These are phyloP conservation scores for Drosophila hydei DNA, from an alignment of 1,140 invertebrate genomes.

Conservation along the genomic window DNA sequence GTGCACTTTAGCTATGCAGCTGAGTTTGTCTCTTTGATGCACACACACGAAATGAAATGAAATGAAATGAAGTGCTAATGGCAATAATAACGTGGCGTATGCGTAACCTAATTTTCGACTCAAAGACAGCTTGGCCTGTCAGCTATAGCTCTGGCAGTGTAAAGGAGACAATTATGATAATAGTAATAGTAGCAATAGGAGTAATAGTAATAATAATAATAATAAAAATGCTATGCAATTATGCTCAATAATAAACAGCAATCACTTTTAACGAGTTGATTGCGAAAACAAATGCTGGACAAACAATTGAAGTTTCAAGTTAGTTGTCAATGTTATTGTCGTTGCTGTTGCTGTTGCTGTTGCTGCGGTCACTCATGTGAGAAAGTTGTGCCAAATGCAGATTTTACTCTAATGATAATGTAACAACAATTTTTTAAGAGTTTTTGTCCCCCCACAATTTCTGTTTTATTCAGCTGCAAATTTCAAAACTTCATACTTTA, in stretches of 20 bases:
- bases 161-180: slow-evolving; percentile 9
- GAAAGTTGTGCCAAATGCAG: slow-evolving; percentile 79
- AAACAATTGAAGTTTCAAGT: slow-evolving; percentile 47
- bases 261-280: slow-evolving; percentile 56
- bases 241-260: slow-evolving; percentile 72
- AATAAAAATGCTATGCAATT: slow-evolving; percentile 40
- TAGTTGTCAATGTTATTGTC: slow-evolving; percentile 46
- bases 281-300: slow-evolving; percentile 52
- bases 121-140: not conserved
- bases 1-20: slow-evolving; percentile 47
- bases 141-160: too few species aligned
- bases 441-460: not conserved
- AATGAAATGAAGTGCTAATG: slow-evolving; percentile 14
- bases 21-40: slow-evolving; percentile 23
- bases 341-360: slow-evolving; percentile 29
- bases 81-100: slow-evolving; percentile 39
- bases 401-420: slow-evolving; percentile 62
- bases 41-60: slow-evolving; percentile 21
- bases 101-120: slow-evolving; percentile 44
- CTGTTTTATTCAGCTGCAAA: too few species aligned
- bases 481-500: slow-evolving; percentile 8
- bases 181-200: slow-evolving; percentile 31
- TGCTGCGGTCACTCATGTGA: slow-evolving; percentile 61
- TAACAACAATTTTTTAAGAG: slow-evolving; percentile 13
- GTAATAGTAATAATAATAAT: slow-evolving; percentile 23